Percentiles rank a stretch among this genome's conserved stretches.
Conservation (phyloP, 1,140 invertebrate genomes). For the Eriosoma lanigerum region DNA sequence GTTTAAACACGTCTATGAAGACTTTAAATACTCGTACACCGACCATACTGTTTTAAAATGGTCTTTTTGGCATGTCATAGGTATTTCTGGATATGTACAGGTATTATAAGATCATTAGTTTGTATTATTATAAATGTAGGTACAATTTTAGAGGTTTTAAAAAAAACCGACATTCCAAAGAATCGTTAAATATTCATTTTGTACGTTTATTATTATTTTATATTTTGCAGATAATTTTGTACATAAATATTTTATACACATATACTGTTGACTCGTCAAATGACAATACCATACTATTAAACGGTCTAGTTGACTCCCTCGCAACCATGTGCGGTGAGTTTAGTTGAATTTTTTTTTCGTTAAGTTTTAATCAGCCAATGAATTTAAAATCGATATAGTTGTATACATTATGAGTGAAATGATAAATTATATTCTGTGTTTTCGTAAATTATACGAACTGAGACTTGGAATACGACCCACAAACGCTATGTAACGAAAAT, state of each 20-base stretch:
- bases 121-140: too few species aligned
- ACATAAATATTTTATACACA: slow-evolving; percentile 17
- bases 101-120: not conserved
- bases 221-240: not conserved
- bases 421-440: too few species aligned
- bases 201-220: not conserved
- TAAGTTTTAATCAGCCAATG: too few species aligned
- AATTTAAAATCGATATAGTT: too few species aligned
- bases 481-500: too few species aligned
- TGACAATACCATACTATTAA: not conserved
- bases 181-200: too few species aligned
- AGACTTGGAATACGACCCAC: too few species aligned
- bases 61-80: slow-evolving; percentile 2
- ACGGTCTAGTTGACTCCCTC: not conserved
- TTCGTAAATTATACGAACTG: too few species aligned
- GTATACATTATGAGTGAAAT: too few species aligned
- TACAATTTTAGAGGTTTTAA: too few species aligned
- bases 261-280: not conserved
- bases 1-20: not conserved
- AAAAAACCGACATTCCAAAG: too few species aligned
- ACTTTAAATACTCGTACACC: not conserved
- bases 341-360: not conserved
- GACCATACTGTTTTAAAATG: not conserved
- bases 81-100: not conserved
- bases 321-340: slow-evolving; percentile 9